phyloP scores from a whole-genome alignment of 30 jellyfish, hydroid and myxozoan species.

The Chironex yamaguchii region DNA sequence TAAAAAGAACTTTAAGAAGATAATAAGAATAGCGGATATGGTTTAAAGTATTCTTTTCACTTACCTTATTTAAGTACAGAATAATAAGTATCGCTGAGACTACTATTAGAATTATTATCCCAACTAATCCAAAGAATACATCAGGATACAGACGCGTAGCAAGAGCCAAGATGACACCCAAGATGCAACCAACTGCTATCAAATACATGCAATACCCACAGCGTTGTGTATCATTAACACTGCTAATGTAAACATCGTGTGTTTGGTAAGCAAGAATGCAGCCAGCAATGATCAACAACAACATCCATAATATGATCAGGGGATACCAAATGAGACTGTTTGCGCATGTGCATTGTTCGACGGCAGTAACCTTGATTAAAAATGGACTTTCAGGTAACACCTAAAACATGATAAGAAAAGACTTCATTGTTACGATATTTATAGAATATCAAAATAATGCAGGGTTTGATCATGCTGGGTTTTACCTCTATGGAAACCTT shows the following conservation, averaged over 20 bases:
- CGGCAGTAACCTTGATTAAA: slow-evolving; percentile 27
- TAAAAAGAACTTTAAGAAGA: too few relatives aligned
- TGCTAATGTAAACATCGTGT: slow-evolving; percentile 60
- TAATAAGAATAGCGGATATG: too few relatives aligned
- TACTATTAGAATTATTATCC: slow-evolving; percentile 53
- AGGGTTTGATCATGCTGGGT: too few relatives aligned
- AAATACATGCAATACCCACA: slow-evolving; percentile 73
- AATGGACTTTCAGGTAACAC: slow-evolving; percentile 73
- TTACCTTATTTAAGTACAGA: slow-evolving; percentile 79
- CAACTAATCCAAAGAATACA: slow-evolving; percentile 80
- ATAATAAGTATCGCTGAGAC: slow-evolving; percentile 80
- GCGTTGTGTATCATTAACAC: slow-evolving; percentile 76
- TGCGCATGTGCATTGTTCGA: slow-evolving; percentile 79
- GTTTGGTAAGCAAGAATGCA: slow-evolving; percentile 71
- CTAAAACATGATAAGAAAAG: slow-evolving; percentile 14
- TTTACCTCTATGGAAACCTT: too few relatives aligned
- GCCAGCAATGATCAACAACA: slow-evolving; percentile 45
- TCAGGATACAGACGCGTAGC: slow-evolving; percentile 71
- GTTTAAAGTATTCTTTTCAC: too few relatives aligned
- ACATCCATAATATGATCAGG: slow-evolving; percentile 61
- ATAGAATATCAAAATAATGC: too few relatives aligned
- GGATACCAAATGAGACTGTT: slow-evolving; percentile 73
- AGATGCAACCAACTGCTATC: slow-evolving; percentile 59
- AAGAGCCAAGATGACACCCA: slow-evolving; percentile 71
- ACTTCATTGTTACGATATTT: too few relatives aligned